Conservation (phyloP, 1,140 invertebrate species). For the Thaumetopoea pityocampa region DNA sequence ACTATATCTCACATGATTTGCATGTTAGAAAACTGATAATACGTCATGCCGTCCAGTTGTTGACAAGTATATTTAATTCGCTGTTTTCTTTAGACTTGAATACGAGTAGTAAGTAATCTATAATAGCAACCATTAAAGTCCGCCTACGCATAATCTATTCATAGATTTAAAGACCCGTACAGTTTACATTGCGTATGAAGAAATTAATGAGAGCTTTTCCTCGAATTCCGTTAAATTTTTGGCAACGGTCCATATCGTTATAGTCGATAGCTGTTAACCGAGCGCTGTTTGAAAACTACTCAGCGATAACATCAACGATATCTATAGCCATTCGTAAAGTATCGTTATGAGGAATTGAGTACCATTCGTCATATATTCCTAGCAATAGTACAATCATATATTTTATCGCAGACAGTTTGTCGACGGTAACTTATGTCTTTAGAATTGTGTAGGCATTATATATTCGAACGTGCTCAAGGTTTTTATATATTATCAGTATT, state of each 20-base stretch:
- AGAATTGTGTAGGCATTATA: too few species aligned
- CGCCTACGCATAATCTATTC: conserved; percentile 8
- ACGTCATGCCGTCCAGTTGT: too few species aligned
- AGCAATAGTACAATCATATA: too few species aligned
- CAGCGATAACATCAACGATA: neutral
- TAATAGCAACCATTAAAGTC: conserved; percentile 10
- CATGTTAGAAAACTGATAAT: too few species aligned
- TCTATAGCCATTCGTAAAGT: neutral
- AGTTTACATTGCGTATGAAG: conserved; percentile 3
- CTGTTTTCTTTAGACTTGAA: too few species aligned
- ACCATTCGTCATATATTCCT: neutral
- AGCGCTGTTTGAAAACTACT: conserved; percentile 8
- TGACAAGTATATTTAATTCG: too few species aligned
- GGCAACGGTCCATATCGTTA: conserved; percentile 13
- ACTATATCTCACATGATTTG: too few species aligned
- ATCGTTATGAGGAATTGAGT: conserved; percentile 2
- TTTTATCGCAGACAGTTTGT: too few species aligned
- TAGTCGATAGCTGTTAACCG: neutral
- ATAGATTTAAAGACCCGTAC: conserved; percentile 2
- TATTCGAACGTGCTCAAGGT: too few species aligned
- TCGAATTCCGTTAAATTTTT: conserved; percentile 9
- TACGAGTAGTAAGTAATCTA: conserved; percentile 7
- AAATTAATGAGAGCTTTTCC: conserved; percentile 8
- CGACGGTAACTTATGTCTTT: too few species aligned
- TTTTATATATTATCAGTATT: too few species aligned